Conservation (phyloP, 2,888 invertebrate species). For the Glyphotaelius pellucidus region DNA sequence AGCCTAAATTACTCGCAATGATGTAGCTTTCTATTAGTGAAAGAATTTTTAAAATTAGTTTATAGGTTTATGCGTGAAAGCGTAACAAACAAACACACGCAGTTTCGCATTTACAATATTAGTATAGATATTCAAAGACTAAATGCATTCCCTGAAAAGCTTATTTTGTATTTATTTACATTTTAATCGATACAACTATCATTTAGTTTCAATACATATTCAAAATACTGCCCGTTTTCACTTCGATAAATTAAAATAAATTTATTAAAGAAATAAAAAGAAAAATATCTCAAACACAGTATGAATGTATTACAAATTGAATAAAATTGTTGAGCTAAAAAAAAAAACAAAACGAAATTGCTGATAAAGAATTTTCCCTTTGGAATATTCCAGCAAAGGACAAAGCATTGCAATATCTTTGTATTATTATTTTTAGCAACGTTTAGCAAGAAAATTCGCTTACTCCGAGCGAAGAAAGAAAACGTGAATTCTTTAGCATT, state of each 20-base stretch:
- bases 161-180: not conserved
- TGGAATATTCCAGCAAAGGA: not conserved
- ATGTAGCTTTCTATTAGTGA: too few relatives aligned
- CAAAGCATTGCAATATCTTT: conserved; percentile 1
- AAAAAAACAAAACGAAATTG: not conserved
- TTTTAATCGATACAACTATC: not conserved
- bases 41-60: too few relatives aligned
- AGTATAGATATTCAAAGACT: too few relatives aligned
- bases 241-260: not conserved
- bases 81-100: too few relatives aligned
- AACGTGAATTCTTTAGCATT: not conserved
- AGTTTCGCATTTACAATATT: too few relatives aligned
- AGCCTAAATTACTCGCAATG: too few relatives aligned
- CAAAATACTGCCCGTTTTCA: not conserved
- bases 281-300: not conserved
- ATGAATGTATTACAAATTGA: not conserved
- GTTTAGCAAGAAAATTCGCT: not conserved
- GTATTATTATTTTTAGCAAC: conserved; percentile 2
- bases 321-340: not conserved
- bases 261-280: not conserved
- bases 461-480: not conserved
- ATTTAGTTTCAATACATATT: not conserved
- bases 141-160: too few relatives aligned
- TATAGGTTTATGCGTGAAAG: too few relatives aligned
- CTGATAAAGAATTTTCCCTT: not conserved